Conservation (phyloP, 2,888 invertebrate genomes). For the Lepidocyrtoides sp. region DNA sequence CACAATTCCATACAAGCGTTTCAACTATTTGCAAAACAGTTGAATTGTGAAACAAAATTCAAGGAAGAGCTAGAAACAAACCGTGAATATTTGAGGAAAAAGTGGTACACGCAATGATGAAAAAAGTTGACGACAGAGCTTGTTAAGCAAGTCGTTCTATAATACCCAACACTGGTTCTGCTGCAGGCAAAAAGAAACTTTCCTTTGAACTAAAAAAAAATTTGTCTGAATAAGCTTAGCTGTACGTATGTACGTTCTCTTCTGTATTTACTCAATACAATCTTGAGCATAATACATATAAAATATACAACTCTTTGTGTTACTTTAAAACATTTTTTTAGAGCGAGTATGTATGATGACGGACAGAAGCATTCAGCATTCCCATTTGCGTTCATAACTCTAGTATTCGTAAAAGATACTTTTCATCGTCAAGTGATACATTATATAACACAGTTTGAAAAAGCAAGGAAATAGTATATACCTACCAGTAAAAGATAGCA, state of each 20-base stretch:
- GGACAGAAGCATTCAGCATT: background rate
- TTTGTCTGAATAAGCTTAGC: no score
- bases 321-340: background rate
- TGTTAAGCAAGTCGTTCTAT: conserved; percentile 28
- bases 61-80: background rate
- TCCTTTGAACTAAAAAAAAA: no score
- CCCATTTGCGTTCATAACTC: background rate
- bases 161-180: background rate
- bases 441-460: background rate
- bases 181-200: conserved; percentile 21
- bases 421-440: conserved; percentile 8
- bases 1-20: background rate
- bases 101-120: background rate
- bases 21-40: background rate
- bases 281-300: background rate
- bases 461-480: background rate
- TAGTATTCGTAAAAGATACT: background rate
- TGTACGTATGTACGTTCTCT: background rate
- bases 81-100: background rate
- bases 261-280: background rate
- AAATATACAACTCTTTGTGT: background rate
- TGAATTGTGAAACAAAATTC: background rate
- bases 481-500: no score
- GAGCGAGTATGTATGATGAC: background rate
- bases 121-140: conserved; percentile 48